Evolutionary conservation across 2,797 vertebrate species (phyloP), one percentile per base, ranked within the genome.

Genomic region (Corythornis leucogaster): DNA sequence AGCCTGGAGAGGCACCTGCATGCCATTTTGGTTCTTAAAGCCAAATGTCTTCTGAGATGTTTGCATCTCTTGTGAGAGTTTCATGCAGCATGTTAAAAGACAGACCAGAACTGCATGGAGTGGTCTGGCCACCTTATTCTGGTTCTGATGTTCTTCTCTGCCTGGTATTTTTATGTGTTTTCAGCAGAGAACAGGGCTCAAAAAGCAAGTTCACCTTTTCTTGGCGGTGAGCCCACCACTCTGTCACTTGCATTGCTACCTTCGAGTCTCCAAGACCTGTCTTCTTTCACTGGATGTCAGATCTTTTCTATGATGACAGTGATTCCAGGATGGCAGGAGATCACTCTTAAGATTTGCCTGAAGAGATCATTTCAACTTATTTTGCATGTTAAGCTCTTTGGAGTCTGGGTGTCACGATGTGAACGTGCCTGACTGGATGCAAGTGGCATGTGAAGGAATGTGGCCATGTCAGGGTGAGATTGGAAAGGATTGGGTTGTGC

Each of bases 361-460:
- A 81, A 54, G 74, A 88, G 40, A 48, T 38, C 20, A 83, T 42
- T 93, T 68, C 50, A 62, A 70, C 38, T 85, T 50, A 7, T 74
- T 75, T 48, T 97, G 97, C 96, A 97, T 97, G 97, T 15, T 22
- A 43, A 82, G 38, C 74, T 54, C 78, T 76, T 42, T 71, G 55
- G 20, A 81, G 64, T 30, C 80, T 76, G 76, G 48, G 43, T 67
- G 55, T 66, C 70, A 43, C 89, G 85, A 5, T 30, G 53, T 54
- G 92, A 80, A 68, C 42, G 31, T 90, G 35, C 86, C 83, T 96
- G 86, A 67, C 24, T 11, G 54, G 66, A 83, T 96, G 90, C 78
- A 81, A 89, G 45, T 15, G 87, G 91, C 94, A 96, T 95, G 92
- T 19, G 78, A 73, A 93, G 75, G 90, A 88, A 96, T 75, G 92